Evolutionary conservation across 2,797 vertebrate species (phyloP).

Genomic region (Botia kubotai): DNA sequence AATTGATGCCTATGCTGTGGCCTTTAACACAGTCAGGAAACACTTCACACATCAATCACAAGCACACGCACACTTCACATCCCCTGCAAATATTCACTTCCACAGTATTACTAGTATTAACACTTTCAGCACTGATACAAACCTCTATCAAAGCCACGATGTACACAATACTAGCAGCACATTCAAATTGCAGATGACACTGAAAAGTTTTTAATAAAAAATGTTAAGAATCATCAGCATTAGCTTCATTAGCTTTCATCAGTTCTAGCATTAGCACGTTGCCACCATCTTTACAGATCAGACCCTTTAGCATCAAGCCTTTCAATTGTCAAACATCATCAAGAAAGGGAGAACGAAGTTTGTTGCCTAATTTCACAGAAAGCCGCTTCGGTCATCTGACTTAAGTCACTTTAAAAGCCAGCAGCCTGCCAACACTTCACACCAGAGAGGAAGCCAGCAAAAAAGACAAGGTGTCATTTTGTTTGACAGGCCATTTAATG

Average conservation of each 20-base stretch:
- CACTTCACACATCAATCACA: background rate
- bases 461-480: conserved; percentile 25
- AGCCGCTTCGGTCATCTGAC: conserved; percentile 12
- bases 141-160: background rate
- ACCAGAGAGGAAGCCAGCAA: conserved; percentile 1
- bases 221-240: background rate
- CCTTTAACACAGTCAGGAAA: background rate
- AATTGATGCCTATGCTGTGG: background rate
- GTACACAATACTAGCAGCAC: too few relatives aligned
- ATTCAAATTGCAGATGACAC: background rate
- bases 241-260: too few relatives aligned
- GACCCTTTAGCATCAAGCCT: background rate
- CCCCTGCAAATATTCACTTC: background rate
- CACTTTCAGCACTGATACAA: background rate
- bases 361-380: background rate
- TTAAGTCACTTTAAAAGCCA: conserved; percentile 11
- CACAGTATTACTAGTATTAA: background rate
- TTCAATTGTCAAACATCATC: background rate
- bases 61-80: background rate
- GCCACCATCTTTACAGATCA: background rate
- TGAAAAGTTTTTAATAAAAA: background rate
- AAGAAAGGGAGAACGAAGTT: background rate
- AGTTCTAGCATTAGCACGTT: background rate
- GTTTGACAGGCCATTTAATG: conserved; percentile 32
- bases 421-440: conserved; percentile 29